Base-by-base conservation (phyloP, 2,797 vertebrate genomes). In the Moxostoma hubbsi region DNA sequence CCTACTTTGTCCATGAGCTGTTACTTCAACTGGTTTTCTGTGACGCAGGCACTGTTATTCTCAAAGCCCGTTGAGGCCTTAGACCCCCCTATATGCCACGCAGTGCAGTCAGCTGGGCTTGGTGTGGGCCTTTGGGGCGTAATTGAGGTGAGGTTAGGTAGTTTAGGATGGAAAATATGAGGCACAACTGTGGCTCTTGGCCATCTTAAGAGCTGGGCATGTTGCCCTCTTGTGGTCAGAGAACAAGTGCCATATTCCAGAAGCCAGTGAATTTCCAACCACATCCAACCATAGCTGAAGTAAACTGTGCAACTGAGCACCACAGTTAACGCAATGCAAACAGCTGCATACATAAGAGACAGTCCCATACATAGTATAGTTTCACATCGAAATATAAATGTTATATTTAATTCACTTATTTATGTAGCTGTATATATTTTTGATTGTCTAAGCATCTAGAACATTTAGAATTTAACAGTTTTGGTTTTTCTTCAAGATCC, bases 221-320 rank as follows among this genome's bases (percentile, higher is more conserved):
- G 59, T 84, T 84, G 89, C 90, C 86, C 62, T 47, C 84, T 88
- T 89, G 84, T 91, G 90, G 86, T 86, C 78, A 46, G 87, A 75
- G 84, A 86, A 90, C 87, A 85, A 89, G 80, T 75, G 57, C 82
- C 81, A 36, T 86, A 71, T 88, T 88, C 87, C 77, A 79, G 58
- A 87, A 87, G 86, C 89, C 58, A 15, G 84, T 16, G 82, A 89
- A 80, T 73, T 88, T 15, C 62, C 43, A 46, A 89, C 78, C 87
- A 78, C 86, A 88, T 87, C 83, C 85, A 73, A 75, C 72, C 11
- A 12, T 64, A 83, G 70, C 81, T 58, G 85, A 51, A 49, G 83
- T 71, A 86, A 85, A 81, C 86, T 87, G 71, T 86, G 89, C 82
- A 86, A 87, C 73, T 71, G 86, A 85, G 85, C 81, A 85, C 51